phyloP scores from a whole-genome alignment of 2,888 invertebrate species.

The Elegia similella region DNA sequence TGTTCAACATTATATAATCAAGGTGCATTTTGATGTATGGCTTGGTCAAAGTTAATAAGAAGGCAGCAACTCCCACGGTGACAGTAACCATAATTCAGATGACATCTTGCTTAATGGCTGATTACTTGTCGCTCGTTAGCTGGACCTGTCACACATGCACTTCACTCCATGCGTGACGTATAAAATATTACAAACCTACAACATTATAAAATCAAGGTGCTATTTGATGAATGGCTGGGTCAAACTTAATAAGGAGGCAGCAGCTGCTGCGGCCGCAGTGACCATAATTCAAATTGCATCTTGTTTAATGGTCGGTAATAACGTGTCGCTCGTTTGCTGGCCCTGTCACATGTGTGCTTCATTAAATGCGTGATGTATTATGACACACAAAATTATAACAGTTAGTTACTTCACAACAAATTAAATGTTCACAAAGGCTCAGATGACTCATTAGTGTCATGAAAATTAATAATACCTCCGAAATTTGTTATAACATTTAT shows the following conservation, averaged over 20 bases:
- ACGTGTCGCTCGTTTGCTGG: slow-evolving; percentile 32
- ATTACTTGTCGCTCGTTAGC: slow-evolving; percentile 35
- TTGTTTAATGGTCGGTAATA: slow-evolving; percentile 41
- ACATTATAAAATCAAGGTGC: no score
- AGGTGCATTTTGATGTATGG: slow-evolving; percentile 46
- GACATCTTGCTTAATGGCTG: slow-evolving; percentile 43
- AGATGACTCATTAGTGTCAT: neutral
- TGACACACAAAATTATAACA: no score
- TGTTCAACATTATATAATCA: slow-evolving; percentile 26
- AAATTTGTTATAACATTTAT: neutral
- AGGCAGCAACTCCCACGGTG: slow-evolving; percentile 38
- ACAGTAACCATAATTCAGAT: slow-evolving; percentile 46
- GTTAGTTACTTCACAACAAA: no score
- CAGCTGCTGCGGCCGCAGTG: slow-evolving; percentile 27
- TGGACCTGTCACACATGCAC: slow-evolving; percentile 21
- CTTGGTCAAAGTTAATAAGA: slow-evolving; percentile 55
- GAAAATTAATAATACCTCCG: neutral
- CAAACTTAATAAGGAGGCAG: no score
- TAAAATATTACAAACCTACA: no score
- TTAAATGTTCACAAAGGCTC: neutral
- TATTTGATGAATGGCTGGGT: no score
- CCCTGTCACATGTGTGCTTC: slow-evolving; percentile 23
- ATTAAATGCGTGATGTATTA: slow-evolving; percentile 19
- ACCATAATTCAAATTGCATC: slow-evolving; percentile 48
- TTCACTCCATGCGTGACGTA: slow-evolving; percentile 29